phyloP scores from a whole-genome alignment of 2,797 vertebrate genomes.

The Okamejei kenojei region DNA sequence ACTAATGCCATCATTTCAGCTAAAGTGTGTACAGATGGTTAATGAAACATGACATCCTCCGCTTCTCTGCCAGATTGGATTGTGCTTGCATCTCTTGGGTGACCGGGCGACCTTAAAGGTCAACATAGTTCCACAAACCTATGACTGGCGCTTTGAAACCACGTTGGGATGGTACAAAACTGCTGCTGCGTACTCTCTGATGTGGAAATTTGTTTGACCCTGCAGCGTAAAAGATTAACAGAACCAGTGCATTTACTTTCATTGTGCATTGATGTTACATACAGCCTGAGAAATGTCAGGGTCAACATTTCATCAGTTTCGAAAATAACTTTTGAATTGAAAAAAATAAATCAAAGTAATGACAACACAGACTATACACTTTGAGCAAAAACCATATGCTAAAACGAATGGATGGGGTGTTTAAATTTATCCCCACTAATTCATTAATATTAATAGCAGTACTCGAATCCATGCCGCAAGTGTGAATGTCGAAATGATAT shows the following conservation, averaged over 20 bases:
- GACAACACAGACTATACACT: not conserved
- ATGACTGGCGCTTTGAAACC: not conserved
- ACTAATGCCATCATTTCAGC: not conserved
- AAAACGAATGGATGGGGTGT: not conserved
- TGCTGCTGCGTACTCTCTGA: not conserved
- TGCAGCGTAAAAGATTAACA: constrained; percentile 20
- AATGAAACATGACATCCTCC: not conserved
- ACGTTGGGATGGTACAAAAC: not conserved
- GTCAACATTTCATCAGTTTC: not conserved
- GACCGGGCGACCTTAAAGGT: not conserved
- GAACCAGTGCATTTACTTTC: not conserved
- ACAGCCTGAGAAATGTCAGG: not conserved
- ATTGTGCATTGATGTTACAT: not conserved
- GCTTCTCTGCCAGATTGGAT: not conserved
- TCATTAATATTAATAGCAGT: not conserved
- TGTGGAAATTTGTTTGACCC: not conserved
- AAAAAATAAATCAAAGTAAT: constrained; percentile 13
- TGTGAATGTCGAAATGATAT: not conserved
- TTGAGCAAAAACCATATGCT: not conserved
- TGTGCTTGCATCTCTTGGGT: not conserved
- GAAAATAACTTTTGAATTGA: not conserved
- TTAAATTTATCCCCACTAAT: not conserved
- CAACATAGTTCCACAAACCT: not conserved
- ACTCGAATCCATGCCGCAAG: not conserved
- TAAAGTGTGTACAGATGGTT: not conserved